These are phyloP conservation scores for Eupithecia pulchellata DNA, from an alignment of 2,888 invertebrate species.

Conservation along the genomic window DNA sequence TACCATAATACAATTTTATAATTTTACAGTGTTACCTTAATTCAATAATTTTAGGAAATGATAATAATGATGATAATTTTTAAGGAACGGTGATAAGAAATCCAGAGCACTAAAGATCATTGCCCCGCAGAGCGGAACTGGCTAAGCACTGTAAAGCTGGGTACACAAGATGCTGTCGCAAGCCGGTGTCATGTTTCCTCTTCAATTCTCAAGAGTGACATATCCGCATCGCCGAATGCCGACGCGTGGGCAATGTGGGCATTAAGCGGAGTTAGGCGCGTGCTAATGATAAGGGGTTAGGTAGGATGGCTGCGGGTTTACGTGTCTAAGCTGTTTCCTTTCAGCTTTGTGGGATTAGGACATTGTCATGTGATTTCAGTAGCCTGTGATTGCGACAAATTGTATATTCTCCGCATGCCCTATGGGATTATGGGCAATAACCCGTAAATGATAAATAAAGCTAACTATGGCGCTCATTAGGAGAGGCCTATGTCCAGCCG, in stretches of 20 bases:
- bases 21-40: neutral
- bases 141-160: constrained; percentile 39
- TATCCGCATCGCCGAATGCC: constrained; percentile 61
- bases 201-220: constrained; percentile 76
- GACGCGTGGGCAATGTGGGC: constrained; percentile 68
- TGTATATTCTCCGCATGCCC: too few relatives aligned
- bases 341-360: constrained; percentile 11
- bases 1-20: too few relatives aligned
- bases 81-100: neutral
- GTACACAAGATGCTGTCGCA: constrained; percentile 51
- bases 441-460: too few relatives aligned
- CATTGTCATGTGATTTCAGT: neutral
- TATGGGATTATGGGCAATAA: too few relatives aligned
- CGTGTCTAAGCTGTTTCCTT: constrained; percentile 39
- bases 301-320: constrained; percentile 26
- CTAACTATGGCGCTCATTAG: too few relatives aligned
- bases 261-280: constrained; percentile 53
- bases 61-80: too few relatives aligned
- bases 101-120: constrained; percentile 1
- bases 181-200: constrained; percentile 76
- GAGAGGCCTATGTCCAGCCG: too few relatives aligned
- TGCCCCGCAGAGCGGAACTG: constrained; percentile 19
- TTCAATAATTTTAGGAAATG: neutral
- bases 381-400: neutral
- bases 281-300: constrained; percentile 29